Evolutionary conservation across 2,888 invertebrate species (phyloP).

Genomic region (Pyrocoelia pectoralis): DNA sequence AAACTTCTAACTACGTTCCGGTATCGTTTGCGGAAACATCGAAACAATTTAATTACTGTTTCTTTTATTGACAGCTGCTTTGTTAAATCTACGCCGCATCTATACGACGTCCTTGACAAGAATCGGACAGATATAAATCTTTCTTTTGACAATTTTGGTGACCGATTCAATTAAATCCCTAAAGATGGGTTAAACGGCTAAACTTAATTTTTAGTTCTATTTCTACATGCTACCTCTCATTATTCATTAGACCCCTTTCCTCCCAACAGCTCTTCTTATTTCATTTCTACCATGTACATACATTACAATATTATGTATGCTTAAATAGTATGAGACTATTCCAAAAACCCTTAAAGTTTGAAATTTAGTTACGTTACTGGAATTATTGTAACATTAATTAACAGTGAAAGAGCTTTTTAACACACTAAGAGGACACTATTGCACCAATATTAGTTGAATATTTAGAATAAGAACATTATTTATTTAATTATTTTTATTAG

Average conservation of each 20-base stretch:
- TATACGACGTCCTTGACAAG: not conserved
- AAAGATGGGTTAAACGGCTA: constrained; percentile 47
- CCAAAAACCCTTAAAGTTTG: too few relatives aligned
- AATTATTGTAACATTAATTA: too few relatives aligned
- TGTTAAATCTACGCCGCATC: constrained; percentile 13
- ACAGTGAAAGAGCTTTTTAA: constrained; percentile 10
- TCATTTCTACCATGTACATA: constrained; percentile 18
- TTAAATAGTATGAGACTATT: too few relatives aligned
- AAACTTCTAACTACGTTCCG: constrained; percentile 38
- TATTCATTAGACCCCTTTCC: constrained; percentile 50
- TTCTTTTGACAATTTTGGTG: constrained; percentile 23
- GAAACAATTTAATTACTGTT: constrained; percentile 43
- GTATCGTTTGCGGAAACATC: constrained; percentile 40
- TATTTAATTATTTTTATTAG: too few relatives aligned
- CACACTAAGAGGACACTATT: too few relatives aligned
- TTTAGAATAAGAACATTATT: too few relatives aligned
- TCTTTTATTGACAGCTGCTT: constrained; percentile 38
- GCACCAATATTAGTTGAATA: too few relatives aligned
- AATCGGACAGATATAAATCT: constrained; percentile 10
- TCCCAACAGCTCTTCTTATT: constrained; percentile 38
- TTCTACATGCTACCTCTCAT: constrained; percentile 49
- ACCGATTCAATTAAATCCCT: constrained; percentile 27
- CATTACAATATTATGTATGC: not conserved
- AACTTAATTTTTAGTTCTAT: constrained; percentile 52
- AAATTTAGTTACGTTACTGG: too few relatives aligned